Evolutionary conservation across 2,797 vertebrate genomes (phyloP).

Genomic region (Lophotriccus pileatus): DNA sequence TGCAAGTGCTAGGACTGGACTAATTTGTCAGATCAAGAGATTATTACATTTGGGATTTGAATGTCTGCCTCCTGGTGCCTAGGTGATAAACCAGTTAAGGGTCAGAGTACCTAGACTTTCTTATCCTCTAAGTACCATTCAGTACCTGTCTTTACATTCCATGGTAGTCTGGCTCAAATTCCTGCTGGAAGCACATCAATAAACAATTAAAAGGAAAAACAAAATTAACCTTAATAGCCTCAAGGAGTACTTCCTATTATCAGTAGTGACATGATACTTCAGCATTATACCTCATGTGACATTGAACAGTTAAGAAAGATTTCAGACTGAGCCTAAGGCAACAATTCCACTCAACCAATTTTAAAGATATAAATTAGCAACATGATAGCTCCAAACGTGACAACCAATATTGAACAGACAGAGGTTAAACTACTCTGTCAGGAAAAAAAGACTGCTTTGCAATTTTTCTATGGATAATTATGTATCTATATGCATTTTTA

Average conservation of each 20-base stretch:
- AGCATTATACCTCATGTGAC: not conserved
- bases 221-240: not conserved
- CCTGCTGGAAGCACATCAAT: not conserved
- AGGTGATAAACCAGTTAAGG: not conserved
- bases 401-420: not conserved
- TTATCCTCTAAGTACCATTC: not conserved
- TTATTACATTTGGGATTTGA: not conserved
- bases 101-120: not conserved
- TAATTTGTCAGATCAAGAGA: not conserved
- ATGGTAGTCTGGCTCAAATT: not conserved
- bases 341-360: not conserved
- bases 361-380: not conserved
- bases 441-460: not conserved
- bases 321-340: not conserved
- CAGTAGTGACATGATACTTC: not conserved
- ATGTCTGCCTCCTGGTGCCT: not conserved
- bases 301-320: not conserved
- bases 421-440: not conserved
- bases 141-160: not conserved
- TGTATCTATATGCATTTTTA: not conserved
- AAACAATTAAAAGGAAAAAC: not conserved
- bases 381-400: not conserved
- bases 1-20: not conserved
- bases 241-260: not conserved
- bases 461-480: not conserved